phyloP scores from a whole-genome alignment of 1,140 invertebrate genomes.

The Plectrocnemia conspersa region DNA sequence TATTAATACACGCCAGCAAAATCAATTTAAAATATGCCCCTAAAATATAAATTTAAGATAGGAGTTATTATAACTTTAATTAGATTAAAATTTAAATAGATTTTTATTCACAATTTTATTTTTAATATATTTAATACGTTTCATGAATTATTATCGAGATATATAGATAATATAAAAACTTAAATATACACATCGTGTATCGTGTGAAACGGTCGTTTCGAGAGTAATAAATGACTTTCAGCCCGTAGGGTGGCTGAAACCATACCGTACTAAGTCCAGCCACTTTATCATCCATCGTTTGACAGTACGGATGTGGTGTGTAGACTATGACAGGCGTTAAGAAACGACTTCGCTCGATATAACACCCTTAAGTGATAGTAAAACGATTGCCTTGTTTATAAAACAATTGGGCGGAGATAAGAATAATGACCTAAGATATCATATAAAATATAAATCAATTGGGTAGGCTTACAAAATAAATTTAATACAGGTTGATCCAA shows the following conservation, averaged over 20 bases:
- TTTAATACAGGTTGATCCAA: no score
- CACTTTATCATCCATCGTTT: constrained; percentile 6
- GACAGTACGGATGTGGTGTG: constrained; percentile 2
- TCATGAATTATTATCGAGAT: neutral
- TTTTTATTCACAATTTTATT: neutral
- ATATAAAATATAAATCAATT: no score
- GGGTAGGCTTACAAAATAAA: no score
- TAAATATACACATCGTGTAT: neutral
- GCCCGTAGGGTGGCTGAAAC: neutral
- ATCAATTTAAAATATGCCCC: no score
- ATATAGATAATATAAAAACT: neutral
- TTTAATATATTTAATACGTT: neutral
- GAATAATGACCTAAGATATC: no score
- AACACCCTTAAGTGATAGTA: constrained; percentile 10
- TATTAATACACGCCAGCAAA: no score
- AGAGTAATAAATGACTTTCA: neutral
- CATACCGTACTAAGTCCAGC: neutral
- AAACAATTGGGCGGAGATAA: no score
- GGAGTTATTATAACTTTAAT: neutral
- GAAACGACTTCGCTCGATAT: constrained; percentile 7
- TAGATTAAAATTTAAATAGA: neutral
- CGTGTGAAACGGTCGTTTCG: neutral
- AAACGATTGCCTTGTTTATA: constrained; percentile 18
- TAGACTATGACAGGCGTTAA: constrained; percentile 16
- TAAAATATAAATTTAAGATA: constrained; percentile 1